These are phyloP conservation scores for Blastomussa wellsi DNA, from an alignment of 92 coral and sea anemone species.

Conservation along the genomic window DNA sequence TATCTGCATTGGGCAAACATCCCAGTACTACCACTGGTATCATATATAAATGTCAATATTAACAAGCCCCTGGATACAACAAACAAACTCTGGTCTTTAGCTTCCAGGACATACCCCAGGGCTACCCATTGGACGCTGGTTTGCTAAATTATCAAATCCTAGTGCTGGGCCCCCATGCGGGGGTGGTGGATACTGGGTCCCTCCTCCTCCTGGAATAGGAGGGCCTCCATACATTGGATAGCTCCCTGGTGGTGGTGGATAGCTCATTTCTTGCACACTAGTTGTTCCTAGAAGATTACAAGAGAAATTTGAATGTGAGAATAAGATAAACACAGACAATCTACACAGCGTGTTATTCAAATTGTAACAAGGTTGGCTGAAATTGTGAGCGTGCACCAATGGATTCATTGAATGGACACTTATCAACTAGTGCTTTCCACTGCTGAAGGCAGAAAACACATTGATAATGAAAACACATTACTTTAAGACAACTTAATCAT, in stretches of 20 bases:
- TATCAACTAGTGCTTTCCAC: too few relatives aligned
- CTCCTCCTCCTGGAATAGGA: conserved; percentile 60
- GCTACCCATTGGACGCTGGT: conserved; percentile 30
- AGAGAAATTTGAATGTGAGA: background rate
- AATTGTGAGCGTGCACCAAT: too few relatives aligned
- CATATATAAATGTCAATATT: too few relatives aligned
- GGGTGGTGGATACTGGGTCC: conserved; percentile 52
- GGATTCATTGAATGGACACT: too few relatives aligned
- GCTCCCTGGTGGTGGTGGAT: conserved; percentile 78
- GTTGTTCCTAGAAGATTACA: background rate
- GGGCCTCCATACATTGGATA: conserved; percentile 72
- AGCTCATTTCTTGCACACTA: conserved; percentile 49
- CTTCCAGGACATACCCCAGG: conserved; percentile 29
- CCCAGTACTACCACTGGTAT: too few relatives aligned
- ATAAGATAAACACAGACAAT: background rate
- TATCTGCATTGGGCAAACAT: too few relatives aligned
- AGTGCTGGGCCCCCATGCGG: conserved; percentile 64
- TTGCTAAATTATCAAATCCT: conserved; percentile 66
- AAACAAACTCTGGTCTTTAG: background rate
- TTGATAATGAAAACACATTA: too few relatives aligned
- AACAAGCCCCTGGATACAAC: background rate
- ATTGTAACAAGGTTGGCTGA: too few relatives aligned
- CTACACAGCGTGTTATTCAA: too few relatives aligned
- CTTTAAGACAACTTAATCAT: too few relatives aligned
- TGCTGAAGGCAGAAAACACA: too few relatives aligned